A percentile compares a stretch with the other conserved stretches of the same genome.
These are phyloP conservation scores for Luffia ferchaultella DNA, from an alignment of 2,888 invertebrate genomes.

Conservation along the genomic window DNA sequence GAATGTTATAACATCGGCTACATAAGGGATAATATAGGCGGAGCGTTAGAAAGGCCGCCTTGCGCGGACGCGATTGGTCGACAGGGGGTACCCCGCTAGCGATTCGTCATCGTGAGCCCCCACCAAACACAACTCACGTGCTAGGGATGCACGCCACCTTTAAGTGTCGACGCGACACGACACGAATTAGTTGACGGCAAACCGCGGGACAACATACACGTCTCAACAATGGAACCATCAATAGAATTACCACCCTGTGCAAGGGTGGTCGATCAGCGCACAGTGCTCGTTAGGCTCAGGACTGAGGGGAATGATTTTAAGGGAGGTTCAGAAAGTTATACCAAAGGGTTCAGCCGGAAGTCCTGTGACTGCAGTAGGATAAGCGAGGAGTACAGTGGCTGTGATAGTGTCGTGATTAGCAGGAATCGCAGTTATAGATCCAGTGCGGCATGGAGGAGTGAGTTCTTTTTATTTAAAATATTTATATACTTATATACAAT, in stretches of 20 bases:
- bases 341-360: not conserved
- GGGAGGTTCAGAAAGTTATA: not conserved
- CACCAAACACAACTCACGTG: constrained; percentile 40
- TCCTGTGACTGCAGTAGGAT: not conserved
- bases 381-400: constrained; percentile 38
- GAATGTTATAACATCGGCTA: not conserved
- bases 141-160: not conserved
- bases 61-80: constrained; percentile 28
- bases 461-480: not conserved
- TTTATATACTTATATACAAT: not conserved
- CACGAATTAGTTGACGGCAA: constrained; percentile 53
- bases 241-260: constrained; percentile 47
- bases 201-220: constrained; percentile 46
- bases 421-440: constrained; percentile 43
- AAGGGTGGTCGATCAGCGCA: constrained; percentile 39
- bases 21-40: not conserved
- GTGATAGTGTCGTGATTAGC: constrained; percentile 53
- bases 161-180: constrained; percentile 24
- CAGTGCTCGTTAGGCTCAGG: constrained; percentile 47
- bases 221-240: constrained; percentile 19
- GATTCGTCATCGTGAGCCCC: constrained; percentile 37
- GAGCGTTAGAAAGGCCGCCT: constrained; percentile 12
- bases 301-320: constrained; percentile 28
- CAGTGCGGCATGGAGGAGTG: constrained; percentile 36
- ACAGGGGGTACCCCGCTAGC: constrained; percentile 29